Percentiles rank a stretch among this genome's conserved stretches.
Evolutionary conservation across 2,113 vertebrate genomes (phyloP).

Genomic region (Okapia johnstoni): DNA sequence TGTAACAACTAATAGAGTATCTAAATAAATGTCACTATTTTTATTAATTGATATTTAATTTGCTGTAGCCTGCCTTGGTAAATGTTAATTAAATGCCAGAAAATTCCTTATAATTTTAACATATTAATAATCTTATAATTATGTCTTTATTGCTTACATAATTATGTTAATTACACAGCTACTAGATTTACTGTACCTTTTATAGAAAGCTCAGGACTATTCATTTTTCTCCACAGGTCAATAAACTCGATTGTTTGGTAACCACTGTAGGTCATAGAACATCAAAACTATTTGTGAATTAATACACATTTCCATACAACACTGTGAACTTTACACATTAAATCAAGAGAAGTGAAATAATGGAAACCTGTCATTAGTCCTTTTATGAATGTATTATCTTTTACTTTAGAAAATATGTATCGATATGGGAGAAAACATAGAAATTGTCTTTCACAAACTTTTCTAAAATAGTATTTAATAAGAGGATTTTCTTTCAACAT

Average conservation of each 20-base stretch:
- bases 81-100: constrained; percentile 82
- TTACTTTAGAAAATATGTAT: neutral
- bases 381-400: neutral
- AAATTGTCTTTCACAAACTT: neutral
- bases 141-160: constrained; percentile 73
- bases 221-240: constrained; percentile 57
- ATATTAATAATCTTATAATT: constrained; percentile 78
- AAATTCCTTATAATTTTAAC: constrained; percentile 78
- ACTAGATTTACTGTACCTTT: constrained; percentile 58
- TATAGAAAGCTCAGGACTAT: constrained; percentile 34
- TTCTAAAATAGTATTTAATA: neutral
- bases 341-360: constrained; percentile 3
- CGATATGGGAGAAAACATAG: neutral
- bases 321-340: neutral
- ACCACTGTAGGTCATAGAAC: neutral
- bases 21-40: constrained; percentile 81
- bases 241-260: constrained; percentile 63
- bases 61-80: constrained; percentile 71
- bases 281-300: constrained; percentile 26
- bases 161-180: constrained; percentile 75
- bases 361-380: neutral
- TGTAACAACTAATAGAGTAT: constrained; percentile 78
- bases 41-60: constrained; percentile 79
- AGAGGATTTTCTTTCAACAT: neutral
- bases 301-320: neutral